Base-by-base conservation (phyloP, 2,113 vertebrate species). In the Aythya baeri region DNA sequence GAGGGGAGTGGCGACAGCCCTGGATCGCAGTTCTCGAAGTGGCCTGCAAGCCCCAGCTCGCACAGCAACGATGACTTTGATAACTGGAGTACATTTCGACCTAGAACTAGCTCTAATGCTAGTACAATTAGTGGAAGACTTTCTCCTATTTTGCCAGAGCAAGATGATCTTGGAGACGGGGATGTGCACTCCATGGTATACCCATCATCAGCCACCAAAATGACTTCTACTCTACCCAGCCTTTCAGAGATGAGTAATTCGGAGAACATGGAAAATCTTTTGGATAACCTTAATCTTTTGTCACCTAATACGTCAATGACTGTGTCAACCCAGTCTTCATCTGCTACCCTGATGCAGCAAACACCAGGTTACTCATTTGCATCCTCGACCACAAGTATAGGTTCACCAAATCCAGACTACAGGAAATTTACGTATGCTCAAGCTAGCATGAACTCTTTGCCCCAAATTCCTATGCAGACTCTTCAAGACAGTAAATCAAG, bases 51-150 rank as follows among this genome's bases (percentile, higher is more conserved):
- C 95, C 99, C 99, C 32, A 99, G 98, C 96, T 99, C 99, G 57
- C 99, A 99, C 98, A 99, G 99, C 97, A 99, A 99, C 0, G 99
- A 99, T 8, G 99, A 99, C 97, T 99, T 99, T 36, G 99, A 99
- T 41, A 98, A 98, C 50, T 99, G 99, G 99, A 99, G 97, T 93
- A 99, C 99, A 34, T 99, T 99, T 98, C 98, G 99, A 88, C 98
- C 99, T 58, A 98, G 99, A 92, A 99, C 99, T 61, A 99, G 99
- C 98, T 99, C 99, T 79, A 99, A 99, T 3, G 99, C 99, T 86
- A 99, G 99, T 93, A 99, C 99, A 0, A 96, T 99, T 81, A 99
- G 99, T 1, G 99, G 99, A 71, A 98, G 99, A 63, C 99, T 99
- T 29, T 99, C 99, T 23, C 99, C 99, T 75, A 99, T 99, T 93